Conservation (phyloP, 2,888 invertebrate species). For the Liopterus haemorrhoidalis region DNA sequence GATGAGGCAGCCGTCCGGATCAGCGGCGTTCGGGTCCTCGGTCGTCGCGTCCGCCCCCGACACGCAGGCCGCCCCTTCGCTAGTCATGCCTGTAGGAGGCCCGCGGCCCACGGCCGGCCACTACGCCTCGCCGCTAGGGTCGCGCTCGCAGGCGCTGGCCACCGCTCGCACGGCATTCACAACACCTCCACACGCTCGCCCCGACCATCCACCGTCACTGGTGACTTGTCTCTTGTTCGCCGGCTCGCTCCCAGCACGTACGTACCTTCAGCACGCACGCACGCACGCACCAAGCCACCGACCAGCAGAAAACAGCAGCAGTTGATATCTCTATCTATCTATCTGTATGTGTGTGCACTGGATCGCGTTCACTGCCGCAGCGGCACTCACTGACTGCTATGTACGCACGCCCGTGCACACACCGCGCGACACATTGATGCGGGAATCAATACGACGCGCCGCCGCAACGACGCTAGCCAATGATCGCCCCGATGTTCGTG, state of each 20-base stretch:
- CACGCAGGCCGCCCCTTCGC: conserved; percentile 29
- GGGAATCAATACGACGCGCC: conserved; percentile 37
- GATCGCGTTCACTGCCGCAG: conserved; percentile 24
- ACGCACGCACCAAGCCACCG: neutral
- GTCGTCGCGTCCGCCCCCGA: conserved; percentile 36
- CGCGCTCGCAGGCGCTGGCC: conserved; percentile 11
- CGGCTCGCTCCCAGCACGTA: neutral
- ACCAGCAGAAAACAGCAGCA: no score
- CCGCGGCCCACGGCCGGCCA: conserved; percentile 1
- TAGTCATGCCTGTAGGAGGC: conserved; percentile 14
- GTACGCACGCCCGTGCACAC: conserved; percentile 25
- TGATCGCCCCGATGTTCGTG: conserved; percentile 13
- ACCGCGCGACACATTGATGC: conserved; percentile 34
- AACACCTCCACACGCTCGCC: conserved; percentile 12
- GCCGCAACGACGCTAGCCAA: conserved; percentile 18
- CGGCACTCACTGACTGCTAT: conserved; percentile 26
- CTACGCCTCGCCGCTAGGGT: conserved; percentile 11
- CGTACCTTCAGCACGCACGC: neutral
- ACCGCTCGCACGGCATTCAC: conserved; percentile 19
- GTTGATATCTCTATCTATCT: no score
- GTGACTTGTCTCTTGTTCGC: neutral
- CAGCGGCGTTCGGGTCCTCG: conserved; percentile 32
- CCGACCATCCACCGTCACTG: neutral
- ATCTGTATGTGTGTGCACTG: conserved; percentile 17
- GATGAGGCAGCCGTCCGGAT: conserved; percentile 76